Conservation (phyloP, 1,140 invertebrate species). For the Bombus huntii region DNA sequence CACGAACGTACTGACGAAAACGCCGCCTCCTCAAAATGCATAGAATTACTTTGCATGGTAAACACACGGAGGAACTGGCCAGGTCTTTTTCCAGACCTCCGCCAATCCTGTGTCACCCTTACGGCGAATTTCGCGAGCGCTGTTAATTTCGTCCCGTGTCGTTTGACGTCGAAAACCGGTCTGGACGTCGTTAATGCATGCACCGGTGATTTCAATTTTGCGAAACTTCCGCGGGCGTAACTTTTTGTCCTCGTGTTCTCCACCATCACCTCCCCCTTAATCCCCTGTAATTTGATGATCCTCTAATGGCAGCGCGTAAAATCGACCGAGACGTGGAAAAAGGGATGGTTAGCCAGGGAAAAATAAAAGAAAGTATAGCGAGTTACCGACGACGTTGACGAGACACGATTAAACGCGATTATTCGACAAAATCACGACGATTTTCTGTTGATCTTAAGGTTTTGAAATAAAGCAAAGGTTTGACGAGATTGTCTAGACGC, state of each 20-base stretch:
- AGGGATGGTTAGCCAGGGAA: background rate
- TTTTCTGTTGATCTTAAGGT: background rate
- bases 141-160: conserved; percentile 59
- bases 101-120: background rate
- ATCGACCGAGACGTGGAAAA: conserved; percentile 18
- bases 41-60: conserved; percentile 67
- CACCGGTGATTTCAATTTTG: conserved; percentile 56
- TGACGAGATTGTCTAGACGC: background rate
- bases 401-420: conserved; percentile 1
- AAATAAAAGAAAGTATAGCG: background rate
- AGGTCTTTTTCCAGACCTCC: conserved; percentile 10
- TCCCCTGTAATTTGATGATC: conserved; percentile 42
- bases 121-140: conserved; percentile 16
- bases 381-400: background rate
- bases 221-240: conserved; percentile 33
- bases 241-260: conserved; percentile 4
- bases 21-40: conserved; percentile 62
- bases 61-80: conserved; percentile 45
- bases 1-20: conserved; percentile 31
- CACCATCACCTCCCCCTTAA: background rate
- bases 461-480: background rate
- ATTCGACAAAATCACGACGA: background rate
- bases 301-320: conserved; percentile 35
- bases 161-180: conserved; percentile 56
- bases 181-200: conserved; percentile 40